Base-by-base conservation (phyloP, 2,797 vertebrate species). In the Erethizon dorsatum region DNA sequence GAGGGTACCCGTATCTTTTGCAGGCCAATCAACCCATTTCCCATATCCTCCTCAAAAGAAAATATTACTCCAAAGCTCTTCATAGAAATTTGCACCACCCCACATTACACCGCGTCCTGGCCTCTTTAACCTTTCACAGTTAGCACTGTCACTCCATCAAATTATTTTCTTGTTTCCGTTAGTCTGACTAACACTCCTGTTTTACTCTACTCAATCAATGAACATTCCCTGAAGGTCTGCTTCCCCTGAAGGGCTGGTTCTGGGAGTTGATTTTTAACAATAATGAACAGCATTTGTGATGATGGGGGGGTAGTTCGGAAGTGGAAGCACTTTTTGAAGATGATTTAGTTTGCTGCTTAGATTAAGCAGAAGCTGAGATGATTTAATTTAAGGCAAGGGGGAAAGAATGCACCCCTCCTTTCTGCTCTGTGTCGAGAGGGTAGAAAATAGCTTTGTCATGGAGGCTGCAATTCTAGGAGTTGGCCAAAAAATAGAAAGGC, bases 141-240 rank as follows among this genome's bases (percentile, higher is more conserved):
- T 93, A 96, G 94, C 73, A 79, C 61, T 94, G 88, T 96, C 73
- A 88, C 63, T 97, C 73, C 47, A 85, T 94, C 93, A 95, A 95
- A 94, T 97, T 95, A 95, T 80, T 75, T 94, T 96, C 28, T 96
- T 90, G 82, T 95, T 86, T 84, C 92, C 90, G 28, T 95, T 78
- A 71, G 79, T 86, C 95, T 80, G 83, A 22, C 87, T 69, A 91
- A 95, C 83, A 92, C 65, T 92, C 73, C 73, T 83, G 85, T 92
- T 97, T 95, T 94, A 77, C 90, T 96, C 96, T 88, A 50, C 5
- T 96, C 97, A 93, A 83, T 95, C 97, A 96, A 96, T 41, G 59
- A 71, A 92, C 79, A 91, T 83, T 94, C 92, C 91, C 0, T 57
- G 83, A 94, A 95, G 73, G 22, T 28, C 50, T 57, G 71, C 83